Conservation (phyloP, 2,888 invertebrate genomes). For the Megamerina dolium region DNA sequence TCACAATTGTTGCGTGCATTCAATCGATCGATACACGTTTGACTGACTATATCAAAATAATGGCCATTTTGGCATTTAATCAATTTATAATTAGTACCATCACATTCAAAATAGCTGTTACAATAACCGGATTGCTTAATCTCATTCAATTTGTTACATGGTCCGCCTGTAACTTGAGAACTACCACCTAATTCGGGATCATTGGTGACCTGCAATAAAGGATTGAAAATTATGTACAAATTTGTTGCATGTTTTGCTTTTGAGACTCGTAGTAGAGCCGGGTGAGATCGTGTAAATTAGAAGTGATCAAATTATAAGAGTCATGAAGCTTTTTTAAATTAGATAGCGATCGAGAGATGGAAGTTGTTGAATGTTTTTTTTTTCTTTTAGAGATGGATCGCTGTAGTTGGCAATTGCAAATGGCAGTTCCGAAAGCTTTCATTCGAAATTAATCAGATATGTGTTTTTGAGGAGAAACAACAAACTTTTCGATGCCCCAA, state of each 20-base stretch:
- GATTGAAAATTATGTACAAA: not conserved
- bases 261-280: no score
- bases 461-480: no score
- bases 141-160: slow-evolving; percentile 10
- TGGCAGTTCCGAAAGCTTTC: no score
- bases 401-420: no score
- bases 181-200: slow-evolving; percentile 15
- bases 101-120: slow-evolving; percentile 26
- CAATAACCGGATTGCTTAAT: slow-evolving; percentile 12
- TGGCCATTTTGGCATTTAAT: slow-evolving; percentile 18
- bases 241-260: not conserved
- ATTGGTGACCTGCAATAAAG: slow-evolving; percentile 16
- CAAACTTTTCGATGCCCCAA: no score
- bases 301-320: no score
- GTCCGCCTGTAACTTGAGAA: slow-evolving; percentile 4
- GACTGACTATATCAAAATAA: slow-evolving; percentile 23
- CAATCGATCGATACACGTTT: slow-evolving; percentile 24
- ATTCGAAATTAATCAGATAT: no score
- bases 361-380: no score
- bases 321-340: no score
- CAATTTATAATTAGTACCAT: slow-evolving; percentile 15
- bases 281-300: no score
- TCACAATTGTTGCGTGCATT: slow-evolving; percentile 30
- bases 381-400: no score
- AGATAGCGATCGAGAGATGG: no score